Evolutionary conservation across 2,797 vertebrate genomes (phyloP), one percentile per base, ranked within the genome.

Genomic region (Uromys caudimaculatus): DNA sequence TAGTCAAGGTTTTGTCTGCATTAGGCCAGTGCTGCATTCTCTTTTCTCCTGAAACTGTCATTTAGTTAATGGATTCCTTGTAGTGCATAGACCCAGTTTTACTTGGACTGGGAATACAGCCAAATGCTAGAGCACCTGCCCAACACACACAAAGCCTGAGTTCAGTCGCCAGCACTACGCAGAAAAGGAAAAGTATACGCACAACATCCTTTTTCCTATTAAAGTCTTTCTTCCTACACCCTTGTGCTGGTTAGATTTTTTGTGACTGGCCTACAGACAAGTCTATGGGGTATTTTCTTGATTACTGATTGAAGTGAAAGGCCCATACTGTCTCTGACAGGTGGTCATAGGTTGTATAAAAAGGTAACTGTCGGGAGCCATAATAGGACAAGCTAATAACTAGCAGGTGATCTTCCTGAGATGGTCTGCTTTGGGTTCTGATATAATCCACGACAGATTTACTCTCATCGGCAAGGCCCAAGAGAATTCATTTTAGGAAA

Each of bases 11-110:
- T 13, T 82, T 82, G 21, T 13, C 21, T 82, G 24, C 35, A 14
- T 41, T 83, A 67, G 91, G n/a, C 35, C 84, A 54, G 35, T 85
- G 44, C 24, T 54, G 54, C 27, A 52, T 64, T 77, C 4, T n/a
- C 47, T 41, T 35, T n/a, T 11, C 50, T 58, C 76, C 60, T 12
- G 58, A 29, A 95, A 81, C 76, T 92, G 27, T 89, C 41, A 86
- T 77, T 35, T 29, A 76, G 41, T 78, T 35, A 47, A 82, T n/a
- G 50, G 44, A 76, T 73, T 19, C 17, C 8, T 75, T 79, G 50
- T 6, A 69, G 32, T 62, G 14, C 50, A 97, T 41, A 85, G 88
- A 90, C 10, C 41, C 75, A 67, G 35, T n/a, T 94, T 89, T 76
- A n/a, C 19, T 85, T 32, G 38, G n/a, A 60, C 23, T 41, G 24